phyloP scores from a whole-genome alignment of 2,797 vertebrate genomes.

The Cynodonichthys magdalenae region DNA sequence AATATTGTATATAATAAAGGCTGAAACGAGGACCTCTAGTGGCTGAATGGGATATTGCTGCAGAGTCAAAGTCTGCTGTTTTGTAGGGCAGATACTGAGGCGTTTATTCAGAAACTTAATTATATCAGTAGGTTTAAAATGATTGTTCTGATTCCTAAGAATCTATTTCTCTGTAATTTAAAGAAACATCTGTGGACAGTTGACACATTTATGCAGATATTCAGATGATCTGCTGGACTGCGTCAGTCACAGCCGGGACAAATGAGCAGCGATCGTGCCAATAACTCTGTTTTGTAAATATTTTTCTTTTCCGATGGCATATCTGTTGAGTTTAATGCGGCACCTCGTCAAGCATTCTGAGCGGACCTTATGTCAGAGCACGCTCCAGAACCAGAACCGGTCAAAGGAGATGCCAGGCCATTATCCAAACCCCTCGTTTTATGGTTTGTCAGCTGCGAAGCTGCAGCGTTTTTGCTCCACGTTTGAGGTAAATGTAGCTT shows the following conservation, averaged over 20 bases:
- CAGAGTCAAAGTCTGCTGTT: neutral
- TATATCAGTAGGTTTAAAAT: neutral
- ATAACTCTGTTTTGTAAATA: conserved; percentile 26
- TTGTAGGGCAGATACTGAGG: neutral
- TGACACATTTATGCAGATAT: conserved; percentile 49
- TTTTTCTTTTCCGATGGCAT: conserved; percentile 19
- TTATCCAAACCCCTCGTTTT: conserved; percentile 12
- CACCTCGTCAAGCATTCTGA: conserved; percentile 26
- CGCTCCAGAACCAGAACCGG: conserved; percentile 11
- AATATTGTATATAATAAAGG: too few species aligned
- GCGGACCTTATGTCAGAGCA: neutral
- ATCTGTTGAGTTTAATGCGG: conserved; percentile 33
- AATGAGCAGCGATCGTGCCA: conserved; percentile 14
- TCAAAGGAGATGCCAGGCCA: neutral
- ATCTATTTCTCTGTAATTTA: neutral
- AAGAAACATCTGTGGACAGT: neutral
- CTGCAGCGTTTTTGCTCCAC: neutral
- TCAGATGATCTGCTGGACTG: conserved; percentile 38
- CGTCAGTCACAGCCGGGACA: conserved; percentile 48
- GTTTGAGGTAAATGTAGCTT: neutral
- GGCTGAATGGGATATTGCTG: conserved; percentile 22
- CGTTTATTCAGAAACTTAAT: neutral
- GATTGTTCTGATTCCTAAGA: neutral
- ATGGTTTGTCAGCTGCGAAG: conserved; percentile 9
- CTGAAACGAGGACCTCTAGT: conserved; percentile 46